Evolutionary conservation across 2,113 vertebrate species (phyloP), one percentile per base, ranked within the genome.

Genomic region (Archilochus colubris): DNA sequence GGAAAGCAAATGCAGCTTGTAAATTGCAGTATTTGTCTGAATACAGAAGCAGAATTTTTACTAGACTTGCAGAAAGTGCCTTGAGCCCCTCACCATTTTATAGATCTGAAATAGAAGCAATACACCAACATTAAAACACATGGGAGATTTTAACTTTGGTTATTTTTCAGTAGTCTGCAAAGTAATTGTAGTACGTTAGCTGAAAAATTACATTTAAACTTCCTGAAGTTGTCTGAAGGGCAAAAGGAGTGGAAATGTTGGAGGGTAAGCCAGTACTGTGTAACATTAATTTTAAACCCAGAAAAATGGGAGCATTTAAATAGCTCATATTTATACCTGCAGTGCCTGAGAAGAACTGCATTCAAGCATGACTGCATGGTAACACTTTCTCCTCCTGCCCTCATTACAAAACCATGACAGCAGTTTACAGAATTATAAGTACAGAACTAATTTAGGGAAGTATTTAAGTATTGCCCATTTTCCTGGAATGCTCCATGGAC

Each of bases 301-400:
- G 76, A 96, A 97, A 91, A 95, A 91, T 17, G 7, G 14, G 38
- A 59, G 25, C 73, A 92, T 97, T 97, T 86, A 85, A 93, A 93
- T 64, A 96, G 88, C 89, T 96, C 79, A 28, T 92, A 89, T 83
- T 55, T 67, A 12, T 70, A 88, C 14, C 22, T 72, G 64, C 64
- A 61, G 14, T 64, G 21, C 73, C 28, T 36, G 78, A 84, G 7
- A 70, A 44, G 40, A 90, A 77, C 0, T 82, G 38, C 57, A 78
- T 67, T 48, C 61, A 88, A 75, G 28, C 64, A 72, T n/a, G 18
- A 78, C 7, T 82, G n/a, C 43, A 62, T 72, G 68, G 27, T 40
- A 92, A 4, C 23, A 64, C 48, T 57, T 89, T 40, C 24, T 62
- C 30, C 21, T 82, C 53, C 24, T 70, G 16, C 51, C 19, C 24